A percentile compares a stretch with the other conserved stretches of the same genome.
Conservation (phyloP, 1,140 invertebrate genomes). For the Arctopsyche grandis region DNA sequence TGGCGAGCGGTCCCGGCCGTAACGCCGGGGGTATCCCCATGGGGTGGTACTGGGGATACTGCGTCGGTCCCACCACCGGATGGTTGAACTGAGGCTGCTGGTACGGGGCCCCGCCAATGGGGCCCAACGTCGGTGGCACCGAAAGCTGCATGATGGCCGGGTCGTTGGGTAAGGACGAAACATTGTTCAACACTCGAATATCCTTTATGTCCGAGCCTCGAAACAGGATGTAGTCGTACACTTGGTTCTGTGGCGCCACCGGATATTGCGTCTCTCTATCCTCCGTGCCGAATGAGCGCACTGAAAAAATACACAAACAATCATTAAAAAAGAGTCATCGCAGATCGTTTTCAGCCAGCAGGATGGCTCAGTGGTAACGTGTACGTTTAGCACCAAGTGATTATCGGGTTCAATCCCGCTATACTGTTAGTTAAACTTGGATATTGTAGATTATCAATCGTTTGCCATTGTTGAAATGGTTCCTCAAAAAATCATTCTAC, state of each 20-base stretch:
- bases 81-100: constrained; percentile 63
- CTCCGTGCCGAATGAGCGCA: constrained; percentile 98
- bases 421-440: no score
- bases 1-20: constrained; percentile 67
- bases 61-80: constrained; percentile 61
- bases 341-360: no score
- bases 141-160: constrained; percentile 95
- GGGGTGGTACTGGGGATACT: constrained; percentile 66
- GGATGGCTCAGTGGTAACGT: no score
- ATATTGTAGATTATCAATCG: no score
- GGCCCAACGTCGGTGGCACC: constrained; percentile 72
- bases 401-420: no score
- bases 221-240: constrained; percentile 99
- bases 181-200: constrained; percentile 91
- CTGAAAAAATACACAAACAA: constrained; percentile 76
- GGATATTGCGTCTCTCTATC: constrained; percentile 93
- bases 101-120: constrained; percentile 56
- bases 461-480: no score
- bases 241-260: constrained; percentile 94
- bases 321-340: no score
- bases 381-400: no score
- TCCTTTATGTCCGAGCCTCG: constrained; percentile 98
- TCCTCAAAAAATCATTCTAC: no score
- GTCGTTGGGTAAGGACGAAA: constrained; percentile 83
- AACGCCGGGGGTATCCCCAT: constrained; percentile 71